Evolutionary conservation across 1,140 invertebrate genomes (phyloP), one percentile per base, ranked within the genome.

Genomic region (Phortica variegata): DNA sequence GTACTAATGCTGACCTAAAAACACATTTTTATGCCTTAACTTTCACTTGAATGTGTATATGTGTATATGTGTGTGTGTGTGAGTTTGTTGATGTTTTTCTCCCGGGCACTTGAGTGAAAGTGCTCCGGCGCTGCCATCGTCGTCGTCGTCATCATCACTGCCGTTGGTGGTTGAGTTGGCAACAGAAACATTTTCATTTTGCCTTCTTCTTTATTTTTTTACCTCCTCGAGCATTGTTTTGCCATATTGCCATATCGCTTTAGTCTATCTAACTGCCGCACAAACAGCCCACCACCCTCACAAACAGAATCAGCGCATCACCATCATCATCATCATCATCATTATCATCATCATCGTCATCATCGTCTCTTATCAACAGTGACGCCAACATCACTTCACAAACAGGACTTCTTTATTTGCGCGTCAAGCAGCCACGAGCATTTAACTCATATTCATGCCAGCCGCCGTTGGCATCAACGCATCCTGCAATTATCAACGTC

Each of bases 401-500:
- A 15, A 44, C 63, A 54, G 63, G 63, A 68, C 48, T 66, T 68
- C 63, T 66, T 66, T 68, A 68, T 68, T 68, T 68, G 49, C 63
- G 49, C 63, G 63, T 68, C 63, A 68, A 68, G 63, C 52, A 52
- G 51, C 62, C 48, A 52, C 50, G 52, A 65, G 61, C 55, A 56
- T 65, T 65, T 56, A 65, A 61, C 55, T 48, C 36, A 38, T 38
- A 54, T 60, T 59, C 66, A n/a, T n/a, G n/a, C n/a, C n/a, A n/a
- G n/a, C n/a, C n/a, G n/a, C n/a, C n/a, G 68, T 63, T 63, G 66
- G 53, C 59, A 52, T 59, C 63, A 66, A 63, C 63, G 63, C 63
- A 66, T 66, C 63, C 63, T 68, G 63, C 60, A 66, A 68, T 66
- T 66, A 66, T 66, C 52, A 63, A 68, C 63, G 53, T 66, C 52